A percentile compares a stretch with the other conserved stretches of the same genome.
phyloP scores from a whole-genome alignment of 1,140 invertebrate species.

The Nasonia giraulti region DNA sequence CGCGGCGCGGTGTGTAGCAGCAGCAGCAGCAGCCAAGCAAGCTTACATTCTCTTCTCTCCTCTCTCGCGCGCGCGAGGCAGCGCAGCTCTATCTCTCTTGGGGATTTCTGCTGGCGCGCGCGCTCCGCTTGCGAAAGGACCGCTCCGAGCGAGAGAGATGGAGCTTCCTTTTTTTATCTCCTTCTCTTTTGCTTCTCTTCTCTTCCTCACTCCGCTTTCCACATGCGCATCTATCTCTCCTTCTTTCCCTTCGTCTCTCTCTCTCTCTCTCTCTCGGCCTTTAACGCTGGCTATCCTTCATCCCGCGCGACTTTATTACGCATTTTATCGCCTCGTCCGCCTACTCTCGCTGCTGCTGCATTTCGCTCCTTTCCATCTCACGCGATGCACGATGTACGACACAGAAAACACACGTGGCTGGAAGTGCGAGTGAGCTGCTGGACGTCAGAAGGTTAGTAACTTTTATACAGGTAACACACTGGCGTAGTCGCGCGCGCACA shows the following conservation, averaged over 20 bases:
- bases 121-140: slow-evolving; percentile 36
- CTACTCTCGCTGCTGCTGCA: background rate
- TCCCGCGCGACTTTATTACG: background rate
- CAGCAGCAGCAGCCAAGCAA: background rate
- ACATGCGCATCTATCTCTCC: slow-evolving; percentile 6
- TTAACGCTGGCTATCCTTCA: slow-evolving; percentile 6
- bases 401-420: background rate
- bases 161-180: slow-evolving; percentile 3
- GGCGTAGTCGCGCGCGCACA: background rate
- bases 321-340: slow-evolving; percentile 13
- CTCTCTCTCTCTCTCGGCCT: background rate
- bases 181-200: background rate
- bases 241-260: background rate
- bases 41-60: slow-evolving; percentile 9
- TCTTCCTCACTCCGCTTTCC: background rate
- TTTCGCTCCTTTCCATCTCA: background rate
- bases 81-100: slow-evolving; percentile 16
- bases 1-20: slow-evolving; percentile 39
- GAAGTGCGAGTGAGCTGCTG: background rate
- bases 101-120: slow-evolving; percentile 31
- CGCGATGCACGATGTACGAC: background rate
- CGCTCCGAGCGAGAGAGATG: slow-evolving; percentile 12
- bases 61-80: slow-evolving; percentile 16
- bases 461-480: background rate
- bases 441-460: background rate